phyloP scores from a whole-genome alignment of 2,888 invertebrate species.

The Orgyia antiqua region DNA sequence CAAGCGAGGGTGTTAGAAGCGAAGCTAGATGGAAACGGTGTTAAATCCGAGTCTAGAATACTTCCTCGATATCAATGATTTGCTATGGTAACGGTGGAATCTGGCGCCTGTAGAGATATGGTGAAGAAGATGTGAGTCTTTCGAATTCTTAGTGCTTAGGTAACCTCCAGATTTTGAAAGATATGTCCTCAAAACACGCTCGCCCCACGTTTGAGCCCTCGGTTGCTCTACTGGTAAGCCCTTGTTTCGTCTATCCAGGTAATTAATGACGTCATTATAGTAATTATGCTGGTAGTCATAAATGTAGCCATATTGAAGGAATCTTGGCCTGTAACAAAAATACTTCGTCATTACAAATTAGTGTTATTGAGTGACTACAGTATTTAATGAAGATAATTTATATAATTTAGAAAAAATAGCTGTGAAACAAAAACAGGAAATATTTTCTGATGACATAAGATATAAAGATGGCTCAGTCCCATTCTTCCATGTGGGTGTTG shows the following conservation, averaged over 20 bases:
- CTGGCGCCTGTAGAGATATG: conserved; percentile 82
- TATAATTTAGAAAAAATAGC: no score
- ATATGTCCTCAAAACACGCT: conserved; percentile 87
- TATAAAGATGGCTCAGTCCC: no score
- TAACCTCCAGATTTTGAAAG: conserved; percentile 75
- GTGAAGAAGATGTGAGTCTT: conserved; percentile 77
- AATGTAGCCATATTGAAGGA: conserved; percentile 89
- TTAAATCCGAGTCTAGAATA: conserved; percentile 79
- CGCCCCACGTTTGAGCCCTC: conserved; percentile 91
- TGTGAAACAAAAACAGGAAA: no score
- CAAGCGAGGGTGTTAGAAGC: conserved; percentile 66
- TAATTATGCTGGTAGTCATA: conserved; percentile 92
- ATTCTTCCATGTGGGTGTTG: no score
- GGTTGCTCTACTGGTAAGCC: conserved; percentile 85
- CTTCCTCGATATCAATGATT: conserved; percentile 85
- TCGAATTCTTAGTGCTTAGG: conserved; percentile 75
- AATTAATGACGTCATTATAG: conserved; percentile 91
- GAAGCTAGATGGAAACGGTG: conserved; percentile 71
- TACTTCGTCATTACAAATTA: conserved; percentile 8
- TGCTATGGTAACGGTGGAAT: conserved; percentile 86
- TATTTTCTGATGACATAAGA: no score
- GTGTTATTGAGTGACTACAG: no score
- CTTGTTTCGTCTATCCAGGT: conserved; percentile 85
- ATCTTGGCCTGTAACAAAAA: conserved; percentile 81
- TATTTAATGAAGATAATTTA: no score